These are phyloP conservation scores for Astropecten irregularis DNA, from an alignment of 53 echinoderm and acorn worm genomes.

Conservation along the genomic window DNA sequence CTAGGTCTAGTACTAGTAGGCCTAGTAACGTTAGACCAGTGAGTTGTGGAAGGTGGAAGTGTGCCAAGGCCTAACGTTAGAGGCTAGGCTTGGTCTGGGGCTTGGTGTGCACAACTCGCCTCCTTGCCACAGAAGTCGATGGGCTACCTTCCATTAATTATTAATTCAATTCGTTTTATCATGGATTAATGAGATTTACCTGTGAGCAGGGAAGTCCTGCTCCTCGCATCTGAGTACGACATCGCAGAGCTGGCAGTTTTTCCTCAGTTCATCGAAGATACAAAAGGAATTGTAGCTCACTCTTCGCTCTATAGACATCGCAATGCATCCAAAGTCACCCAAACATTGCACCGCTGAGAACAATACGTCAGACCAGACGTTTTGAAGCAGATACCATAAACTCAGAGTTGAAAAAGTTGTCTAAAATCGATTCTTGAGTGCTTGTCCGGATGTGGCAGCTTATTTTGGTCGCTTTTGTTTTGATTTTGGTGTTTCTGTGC, in stretches of 20 bases:
- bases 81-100: too few relatives aligned
- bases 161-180: too few relatives aligned
- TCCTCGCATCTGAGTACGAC: slow-evolving; percentile 82
- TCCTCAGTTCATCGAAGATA: slow-evolving; percentile 86
- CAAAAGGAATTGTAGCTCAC: slow-evolving; percentile 63
- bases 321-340: not conserved
- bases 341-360: not conserved
- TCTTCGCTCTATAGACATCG: slow-evolving; percentile 39
- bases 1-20: too few relatives aligned
- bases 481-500: slow-evolving; percentile 19
- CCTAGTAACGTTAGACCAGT: too few relatives aligned
- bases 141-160: too few relatives aligned
- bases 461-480: not conserved
- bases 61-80: too few relatives aligned
- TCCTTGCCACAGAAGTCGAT: too few relatives aligned
- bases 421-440: not conserved
- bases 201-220: slow-evolving; percentile 90
- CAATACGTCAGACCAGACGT: not conserved
- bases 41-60: too few relatives aligned
- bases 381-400: not conserved
- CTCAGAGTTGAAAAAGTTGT: not conserved
- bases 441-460: not conserved
- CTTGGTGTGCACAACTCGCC: too few relatives aligned
- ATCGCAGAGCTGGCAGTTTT: slow-evolving; percentile 87
- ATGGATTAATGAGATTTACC: too few relatives aligned